These are phyloP conservation scores for Microplitis deprimator DNA, from an alignment of 2,888 invertebrate species.

Conservation along the genomic window DNA sequence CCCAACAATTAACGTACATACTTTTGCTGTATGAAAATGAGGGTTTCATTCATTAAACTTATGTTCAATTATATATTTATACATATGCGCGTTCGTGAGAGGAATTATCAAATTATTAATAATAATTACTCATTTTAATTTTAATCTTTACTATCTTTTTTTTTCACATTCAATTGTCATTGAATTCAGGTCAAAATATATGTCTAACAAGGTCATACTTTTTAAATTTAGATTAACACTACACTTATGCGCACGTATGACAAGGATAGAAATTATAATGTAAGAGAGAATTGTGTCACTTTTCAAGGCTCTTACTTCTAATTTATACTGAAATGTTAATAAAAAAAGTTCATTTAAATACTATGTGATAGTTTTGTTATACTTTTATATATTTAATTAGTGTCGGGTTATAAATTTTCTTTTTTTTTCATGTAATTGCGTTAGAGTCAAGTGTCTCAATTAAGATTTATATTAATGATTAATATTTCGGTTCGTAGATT, in stretches of 20 bases:
- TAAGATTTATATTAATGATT: background rate
- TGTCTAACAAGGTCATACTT: background rate
- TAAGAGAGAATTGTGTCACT: background rate
- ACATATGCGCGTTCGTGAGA: no score
- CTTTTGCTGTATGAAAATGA: background rate
- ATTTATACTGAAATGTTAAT: background rate
- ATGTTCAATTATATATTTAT: no score
- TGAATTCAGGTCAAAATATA: background rate
- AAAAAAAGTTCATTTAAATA: background rate
- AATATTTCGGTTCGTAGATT: background rate
- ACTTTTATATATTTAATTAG: no score
- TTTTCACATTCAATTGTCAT: background rate
- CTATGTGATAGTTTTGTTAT: no score
- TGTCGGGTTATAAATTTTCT: no score
- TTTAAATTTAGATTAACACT: background rate
- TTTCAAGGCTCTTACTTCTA: background rate
- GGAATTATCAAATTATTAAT: no score
- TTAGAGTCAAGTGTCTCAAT: no score
- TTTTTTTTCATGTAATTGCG: no score
- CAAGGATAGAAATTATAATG: background rate
- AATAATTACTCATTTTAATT: background rate
- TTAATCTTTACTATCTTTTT: background rate
- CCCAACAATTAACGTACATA: background rate
- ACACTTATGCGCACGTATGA: background rate
- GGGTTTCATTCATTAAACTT: background rate